Evolutionary conservation across 1,140 invertebrate genomes (phyloP).

Genomic region (Drosophila pallidifrons): DNA sequence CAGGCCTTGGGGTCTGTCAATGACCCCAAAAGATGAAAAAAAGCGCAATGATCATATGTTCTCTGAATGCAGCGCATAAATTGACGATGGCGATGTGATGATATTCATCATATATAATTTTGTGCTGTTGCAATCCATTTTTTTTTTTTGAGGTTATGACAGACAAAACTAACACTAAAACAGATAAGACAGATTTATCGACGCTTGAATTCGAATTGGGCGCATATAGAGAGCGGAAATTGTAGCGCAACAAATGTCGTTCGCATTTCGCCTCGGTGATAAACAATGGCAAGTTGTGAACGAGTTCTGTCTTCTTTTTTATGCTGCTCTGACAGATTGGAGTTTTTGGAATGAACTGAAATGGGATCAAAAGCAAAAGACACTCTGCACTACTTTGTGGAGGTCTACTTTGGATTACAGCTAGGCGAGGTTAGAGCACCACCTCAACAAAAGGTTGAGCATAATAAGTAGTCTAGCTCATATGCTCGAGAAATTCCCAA

Average conservation of each 20-base stretch:
- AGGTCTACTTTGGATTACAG: conserved; percentile 7
- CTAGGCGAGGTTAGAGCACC: conserved; percentile 4
- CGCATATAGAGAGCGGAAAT: conserved; percentile 37
- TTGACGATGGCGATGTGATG: neutral
- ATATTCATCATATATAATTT: neutral
- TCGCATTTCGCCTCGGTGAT: conserved; percentile 25
- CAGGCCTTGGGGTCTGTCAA: conserved; percentile 3
- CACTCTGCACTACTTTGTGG: neutral
- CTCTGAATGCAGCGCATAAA: neutral
- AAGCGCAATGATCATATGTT: neutral
- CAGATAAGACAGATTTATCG: conserved; percentile 34
- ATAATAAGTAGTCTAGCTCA: neutral
- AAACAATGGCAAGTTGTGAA: conserved; percentile 40
- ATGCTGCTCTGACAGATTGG: conserved; percentile 10
- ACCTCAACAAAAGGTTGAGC: neutral
- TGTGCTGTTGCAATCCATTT: neutral
- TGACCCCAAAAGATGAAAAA: conserved; percentile 14
- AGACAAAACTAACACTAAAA: neutral
- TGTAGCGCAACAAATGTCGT: conserved; percentile 38
- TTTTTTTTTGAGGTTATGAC: conserved; percentile 22
- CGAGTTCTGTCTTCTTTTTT: neutral
- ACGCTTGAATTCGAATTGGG: conserved; percentile 26
- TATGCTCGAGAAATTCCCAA: conserved; percentile 3
- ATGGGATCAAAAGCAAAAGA: neutral
- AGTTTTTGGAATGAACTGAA: conserved; percentile 3